Conservation (phyloP, 2,888 invertebrate species). For the Netelia melanura region DNA sequence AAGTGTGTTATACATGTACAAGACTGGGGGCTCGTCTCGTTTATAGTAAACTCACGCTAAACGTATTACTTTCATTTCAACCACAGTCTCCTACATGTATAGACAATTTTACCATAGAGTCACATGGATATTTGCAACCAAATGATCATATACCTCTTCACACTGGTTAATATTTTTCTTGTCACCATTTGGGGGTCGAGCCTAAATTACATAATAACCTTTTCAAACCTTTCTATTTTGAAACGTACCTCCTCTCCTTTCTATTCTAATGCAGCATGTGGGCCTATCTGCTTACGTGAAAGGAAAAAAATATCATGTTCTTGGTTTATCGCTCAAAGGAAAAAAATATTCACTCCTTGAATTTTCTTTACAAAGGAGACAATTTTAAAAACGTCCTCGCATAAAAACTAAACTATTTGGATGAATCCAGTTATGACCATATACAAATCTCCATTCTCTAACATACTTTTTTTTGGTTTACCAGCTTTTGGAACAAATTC, state of each 20-base stretch:
- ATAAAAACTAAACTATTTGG: too few species aligned
- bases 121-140: conserved; percentile 25
- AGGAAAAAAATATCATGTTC: too few species aligned
- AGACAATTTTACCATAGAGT: not conserved
- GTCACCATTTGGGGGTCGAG: not conserved
- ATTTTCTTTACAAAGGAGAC: too few species aligned
- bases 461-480: not conserved
- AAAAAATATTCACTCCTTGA: too few species aligned
- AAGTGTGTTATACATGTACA: conserved; percentile 25
- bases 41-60: conserved; percentile 25
- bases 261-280: conserved; percentile 27
- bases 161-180: conserved; percentile 48
- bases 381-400: too few species aligned
- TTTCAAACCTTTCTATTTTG: conserved; percentile 59
- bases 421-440: not conserved
- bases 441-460: not conserved
- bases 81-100: not conserved
- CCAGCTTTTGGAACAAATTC: not conserved
- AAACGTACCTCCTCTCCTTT: conserved; percentile 15
- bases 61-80: conserved; percentile 63
- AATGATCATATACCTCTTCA: conserved; percentile 28
- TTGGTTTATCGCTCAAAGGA: too few species aligned
- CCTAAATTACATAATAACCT: conserved; percentile 8
- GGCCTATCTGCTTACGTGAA: not conserved
- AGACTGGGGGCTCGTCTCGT: conserved; percentile 69